Conservation (phyloP, 2,113 vertebrate species). For the Enhydra lutris region DNA sequence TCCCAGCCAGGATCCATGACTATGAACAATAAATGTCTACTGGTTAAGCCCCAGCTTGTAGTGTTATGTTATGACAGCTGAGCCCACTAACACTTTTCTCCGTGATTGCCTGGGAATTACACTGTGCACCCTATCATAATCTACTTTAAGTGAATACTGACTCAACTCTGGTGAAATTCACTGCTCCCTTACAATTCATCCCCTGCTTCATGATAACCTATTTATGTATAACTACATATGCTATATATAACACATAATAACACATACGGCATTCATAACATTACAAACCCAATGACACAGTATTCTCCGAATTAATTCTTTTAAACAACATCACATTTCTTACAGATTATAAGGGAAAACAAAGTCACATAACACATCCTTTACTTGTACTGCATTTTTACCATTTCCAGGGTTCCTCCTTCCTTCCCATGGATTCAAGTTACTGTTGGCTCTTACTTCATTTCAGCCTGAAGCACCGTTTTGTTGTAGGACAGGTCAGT, state of each 20-base stretch:
- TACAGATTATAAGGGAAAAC: not conserved
- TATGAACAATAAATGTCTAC: no score
- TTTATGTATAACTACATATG: not conserved
- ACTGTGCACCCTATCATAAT: not conserved
- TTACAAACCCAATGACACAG: not conserved
- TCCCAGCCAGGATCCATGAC: not conserved
- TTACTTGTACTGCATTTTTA: not conserved
- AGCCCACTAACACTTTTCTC: not conserved
- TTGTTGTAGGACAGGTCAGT: rapidly evolving
- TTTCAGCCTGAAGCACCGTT: rapidly evolving
- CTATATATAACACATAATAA: not conserved
- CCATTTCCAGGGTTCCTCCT: no score
- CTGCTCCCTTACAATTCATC: not conserved
- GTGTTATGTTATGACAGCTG: no score
- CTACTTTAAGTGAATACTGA: not conserved
- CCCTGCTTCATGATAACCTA: no score
- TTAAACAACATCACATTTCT: not conserved
- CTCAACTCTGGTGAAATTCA: not conserved
- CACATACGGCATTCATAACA: not conserved
- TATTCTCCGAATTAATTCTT: not conserved
- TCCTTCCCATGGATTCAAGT: no score
- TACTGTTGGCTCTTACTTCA: rapidly evolving
- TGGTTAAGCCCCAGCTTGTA: not conserved
- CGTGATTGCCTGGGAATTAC: not conserved
- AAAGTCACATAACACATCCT: not conserved